These are phyloP conservation scores for Andrena minutula DNA, from an alignment of 2,888 invertebrate species.

Conservation along the genomic window DNA sequence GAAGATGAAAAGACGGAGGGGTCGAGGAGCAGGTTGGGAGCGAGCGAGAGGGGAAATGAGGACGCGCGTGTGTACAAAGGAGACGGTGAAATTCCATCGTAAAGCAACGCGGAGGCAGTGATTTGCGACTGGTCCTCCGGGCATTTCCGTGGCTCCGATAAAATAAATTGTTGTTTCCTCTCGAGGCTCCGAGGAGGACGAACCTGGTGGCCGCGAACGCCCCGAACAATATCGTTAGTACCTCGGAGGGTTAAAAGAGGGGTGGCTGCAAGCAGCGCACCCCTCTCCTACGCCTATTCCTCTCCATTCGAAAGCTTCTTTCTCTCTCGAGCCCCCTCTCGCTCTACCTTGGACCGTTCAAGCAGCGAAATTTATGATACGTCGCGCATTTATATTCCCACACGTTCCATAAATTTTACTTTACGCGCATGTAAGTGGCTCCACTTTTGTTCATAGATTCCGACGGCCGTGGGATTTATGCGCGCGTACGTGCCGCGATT, in stretches of 20 bases:
- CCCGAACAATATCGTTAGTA: constrained; percentile 78
- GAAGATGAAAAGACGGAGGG: neutral
- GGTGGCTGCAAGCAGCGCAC: neutral
- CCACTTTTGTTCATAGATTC: constrained; percentile 82
- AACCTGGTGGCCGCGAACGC: constrained; percentile 67
- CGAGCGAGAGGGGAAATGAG: constrained; percentile 38
- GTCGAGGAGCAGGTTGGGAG: constrained; percentile 44
- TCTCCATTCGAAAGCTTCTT: neutral
- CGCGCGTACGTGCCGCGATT: constrained; percentile 61
- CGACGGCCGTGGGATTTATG: constrained; percentile 79
- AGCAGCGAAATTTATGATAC: constrained; percentile 77
- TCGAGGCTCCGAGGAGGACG: constrained; percentile 54
- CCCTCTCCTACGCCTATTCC: neutral
- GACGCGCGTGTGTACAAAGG: constrained; percentile 7
- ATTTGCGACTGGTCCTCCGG: constrained; percentile 62
- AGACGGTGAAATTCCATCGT: constrained; percentile 37
- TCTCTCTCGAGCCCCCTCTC: neutral
- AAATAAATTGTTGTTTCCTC: constrained; percentile 69
- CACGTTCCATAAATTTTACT: constrained; percentile 78
- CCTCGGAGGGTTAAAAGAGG: constrained; percentile 56
- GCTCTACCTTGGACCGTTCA: constrained; percentile 23
- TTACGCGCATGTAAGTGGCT: constrained; percentile 80
- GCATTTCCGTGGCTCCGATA: constrained; percentile 59
- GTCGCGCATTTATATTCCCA: constrained; percentile 79
- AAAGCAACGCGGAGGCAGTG: constrained; percentile 49